A percentile compares a stretch with the other conserved stretches of the same genome.
These are phyloP conservation scores for Epinotia ramella DNA, from an alignment of 2,888 invertebrate species.

Conservation along the genomic window DNA sequence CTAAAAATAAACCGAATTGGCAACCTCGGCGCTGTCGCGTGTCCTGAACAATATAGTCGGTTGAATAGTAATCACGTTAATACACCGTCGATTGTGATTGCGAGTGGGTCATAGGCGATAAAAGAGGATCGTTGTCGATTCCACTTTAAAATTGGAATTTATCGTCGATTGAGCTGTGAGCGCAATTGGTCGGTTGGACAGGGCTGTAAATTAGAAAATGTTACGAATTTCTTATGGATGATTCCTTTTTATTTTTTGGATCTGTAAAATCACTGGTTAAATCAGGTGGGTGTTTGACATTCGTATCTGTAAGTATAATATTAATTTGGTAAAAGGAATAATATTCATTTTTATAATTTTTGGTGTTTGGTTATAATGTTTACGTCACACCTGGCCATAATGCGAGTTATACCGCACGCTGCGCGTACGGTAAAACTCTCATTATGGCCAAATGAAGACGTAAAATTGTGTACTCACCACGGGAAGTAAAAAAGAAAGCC, in stretches of 20 bases:
- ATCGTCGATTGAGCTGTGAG: conserved; percentile 32
- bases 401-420: too few species aligned
- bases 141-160: conserved; percentile 36
- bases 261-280: conserved; percentile 11
- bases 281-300: not conserved
- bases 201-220: conserved; percentile 37
- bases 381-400: too few species aligned
- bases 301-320: too few species aligned
- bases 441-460: too few species aligned
- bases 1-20: conserved; percentile 18
- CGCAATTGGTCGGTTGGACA: conserved; percentile 30
- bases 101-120: conserved; percentile 36
- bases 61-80: conserved; percentile 34
- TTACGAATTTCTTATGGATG: conserved; percentile 34
- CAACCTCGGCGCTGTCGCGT: conserved; percentile 29
- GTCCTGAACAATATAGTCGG: conserved; percentile 24
- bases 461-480: too few species aligned
- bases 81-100: conserved; percentile 34
- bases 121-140: conserved; percentile 27
- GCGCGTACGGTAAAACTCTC: too few species aligned
- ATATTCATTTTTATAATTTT: too few species aligned
- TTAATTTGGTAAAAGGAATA: too few species aligned
- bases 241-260: conserved; percentile 25
- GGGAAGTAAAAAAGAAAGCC: too few species aligned
- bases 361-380: too few species aligned